Evolutionary conservation across 2,797 vertebrate genomes (phyloP).

Genomic region (Loris lydekkerianus): DNA sequence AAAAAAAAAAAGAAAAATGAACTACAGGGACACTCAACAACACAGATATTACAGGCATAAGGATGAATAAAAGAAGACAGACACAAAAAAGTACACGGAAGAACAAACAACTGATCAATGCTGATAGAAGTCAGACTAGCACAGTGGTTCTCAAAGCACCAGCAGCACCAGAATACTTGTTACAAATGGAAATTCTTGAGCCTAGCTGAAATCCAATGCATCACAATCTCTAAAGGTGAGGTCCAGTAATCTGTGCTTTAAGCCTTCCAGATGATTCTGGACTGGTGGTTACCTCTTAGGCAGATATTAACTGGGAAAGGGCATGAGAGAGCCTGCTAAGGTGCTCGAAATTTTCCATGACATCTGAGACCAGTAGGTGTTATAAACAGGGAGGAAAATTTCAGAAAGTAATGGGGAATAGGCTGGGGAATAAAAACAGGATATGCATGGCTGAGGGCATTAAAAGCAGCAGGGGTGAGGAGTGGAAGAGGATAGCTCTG

Average conservation of each 20-base stretch:
- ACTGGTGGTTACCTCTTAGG: not conserved
- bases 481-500: not conserved
- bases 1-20: slow-evolving; percentile 34
- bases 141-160: slow-evolving; percentile 20
- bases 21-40: not conserved
- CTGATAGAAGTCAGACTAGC: slow-evolving; percentile 33
- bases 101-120: not conserved
- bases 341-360: slow-evolving; percentile 30
- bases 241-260: slow-evolving; percentile 12
- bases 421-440: not conserved
- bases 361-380: not conserved
- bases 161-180: slow-evolving; percentile 8
- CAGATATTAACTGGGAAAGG: not conserved
- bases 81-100: not conserved
- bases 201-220: not conserved
- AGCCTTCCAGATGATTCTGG: not conserved
- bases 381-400: not conserved
- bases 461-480: not conserved
- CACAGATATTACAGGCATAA: slow-evolving; percentile 16
- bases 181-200: slow-evolving; percentile 13
- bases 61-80: slow-evolving; percentile 46
- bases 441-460: not conserved
- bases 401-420: not conserved
- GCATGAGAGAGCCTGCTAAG: not conserved
- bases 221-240: slow-evolving; percentile 25